phyloP scores from a whole-genome alignment of 2,888 invertebrate species.

The Liopterus haemorrhoidalis region DNA sequence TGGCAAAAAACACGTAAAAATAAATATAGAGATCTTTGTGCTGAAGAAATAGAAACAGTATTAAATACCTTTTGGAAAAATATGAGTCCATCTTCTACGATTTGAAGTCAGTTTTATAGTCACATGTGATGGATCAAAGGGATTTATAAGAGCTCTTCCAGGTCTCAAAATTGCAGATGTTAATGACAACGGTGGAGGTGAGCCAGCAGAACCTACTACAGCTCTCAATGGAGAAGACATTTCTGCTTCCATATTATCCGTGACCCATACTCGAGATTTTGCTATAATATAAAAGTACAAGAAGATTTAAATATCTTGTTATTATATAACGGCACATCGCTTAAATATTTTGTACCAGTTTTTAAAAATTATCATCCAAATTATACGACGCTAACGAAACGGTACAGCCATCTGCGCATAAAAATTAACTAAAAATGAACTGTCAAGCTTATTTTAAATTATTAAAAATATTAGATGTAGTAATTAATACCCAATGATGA shows the following conservation, averaged over 20 bases:
- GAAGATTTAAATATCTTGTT: too few species aligned
- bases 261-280: slow-evolving; percentile 33
- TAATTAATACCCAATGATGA: too few species aligned
- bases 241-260: slow-evolving; percentile 46
- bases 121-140: slow-evolving; percentile 96
- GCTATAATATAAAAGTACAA: too few species aligned
- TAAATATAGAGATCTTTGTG: slow-evolving; percentile 1
- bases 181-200: slow-evolving; percentile 44
- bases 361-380: too few species aligned
- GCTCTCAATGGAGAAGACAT: slow-evolving; percentile 51
- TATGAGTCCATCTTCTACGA: slow-evolving; percentile 94
- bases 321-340: too few species aligned
- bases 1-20: slow-evolving; percentile 12
- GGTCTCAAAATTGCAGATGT: slow-evolving; percentile 51
- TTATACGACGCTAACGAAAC: too few species aligned
- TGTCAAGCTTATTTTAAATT: too few species aligned
- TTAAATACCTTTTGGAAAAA: slow-evolving; percentile 81
- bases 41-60: slow-evolving; percentile 8
- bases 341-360: too few species aligned
- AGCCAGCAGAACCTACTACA: slow-evolving; percentile 54
- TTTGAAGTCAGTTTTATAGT: slow-evolving; percentile 94
- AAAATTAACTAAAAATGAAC: too few species aligned
- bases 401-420: too few species aligned
- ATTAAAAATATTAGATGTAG: too few species aligned
- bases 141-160: slow-evolving; percentile 87